A percentile compares a stretch with the other conserved stretches of the same genome.
Evolutionary conservation across 2,888 invertebrate species (phyloP).

Genomic region (Tachina grossa): DNA sequence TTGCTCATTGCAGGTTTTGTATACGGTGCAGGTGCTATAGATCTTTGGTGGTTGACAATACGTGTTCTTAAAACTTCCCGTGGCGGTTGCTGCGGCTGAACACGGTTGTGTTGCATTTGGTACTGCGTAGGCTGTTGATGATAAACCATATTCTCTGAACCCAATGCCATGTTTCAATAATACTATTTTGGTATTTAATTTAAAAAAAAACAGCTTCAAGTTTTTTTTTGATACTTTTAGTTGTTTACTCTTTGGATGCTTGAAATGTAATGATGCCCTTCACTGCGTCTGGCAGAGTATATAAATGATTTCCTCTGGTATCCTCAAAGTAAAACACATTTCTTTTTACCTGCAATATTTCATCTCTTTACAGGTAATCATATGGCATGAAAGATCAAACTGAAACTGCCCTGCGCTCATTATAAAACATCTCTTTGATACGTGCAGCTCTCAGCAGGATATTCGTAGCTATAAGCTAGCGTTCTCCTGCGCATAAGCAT

Average conservation of each 20-base stretch:
- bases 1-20: slow-evolving; percentile 69
- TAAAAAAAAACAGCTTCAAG: not conserved
- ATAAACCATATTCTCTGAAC: slow-evolving; percentile 73
- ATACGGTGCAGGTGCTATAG: slow-evolving; percentile 73
- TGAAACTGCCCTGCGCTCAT: slow-evolving; percentile 38
- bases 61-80: slow-evolving; percentile 67
- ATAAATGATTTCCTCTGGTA: slow-evolving; percentile 76
- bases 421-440: slow-evolving; percentile 13
- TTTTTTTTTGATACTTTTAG: slow-evolving; percentile 38
- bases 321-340: slow-evolving; percentile 58
- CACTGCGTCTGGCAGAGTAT: slow-evolving; percentile 77
- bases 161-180: slow-evolving; percentile 75
- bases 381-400: slow-evolving; percentile 43
- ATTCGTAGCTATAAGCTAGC: not conserved
- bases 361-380: slow-evolving; percentile 57
- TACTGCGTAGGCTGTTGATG: slow-evolving; percentile 68
- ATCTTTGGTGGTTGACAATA: slow-evolving; percentile 68
- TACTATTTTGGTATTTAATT: slow-evolving; percentile 28
- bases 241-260: slow-evolving; percentile 78
- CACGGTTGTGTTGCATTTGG: slow-evolving; percentile 66
- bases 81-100: slow-evolving; percentile 62
- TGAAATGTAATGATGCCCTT: slow-evolving; percentile 82
- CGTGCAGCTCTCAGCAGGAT: slow-evolving; percentile 49
- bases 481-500: slow-evolving; percentile 28
- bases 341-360: slow-evolving; percentile 63